These are phyloP conservation scores for Pelvicachromis taeniatus DNA, from an alignment of 2,113 vertebrate genomes.

Conservation along the genomic window DNA sequence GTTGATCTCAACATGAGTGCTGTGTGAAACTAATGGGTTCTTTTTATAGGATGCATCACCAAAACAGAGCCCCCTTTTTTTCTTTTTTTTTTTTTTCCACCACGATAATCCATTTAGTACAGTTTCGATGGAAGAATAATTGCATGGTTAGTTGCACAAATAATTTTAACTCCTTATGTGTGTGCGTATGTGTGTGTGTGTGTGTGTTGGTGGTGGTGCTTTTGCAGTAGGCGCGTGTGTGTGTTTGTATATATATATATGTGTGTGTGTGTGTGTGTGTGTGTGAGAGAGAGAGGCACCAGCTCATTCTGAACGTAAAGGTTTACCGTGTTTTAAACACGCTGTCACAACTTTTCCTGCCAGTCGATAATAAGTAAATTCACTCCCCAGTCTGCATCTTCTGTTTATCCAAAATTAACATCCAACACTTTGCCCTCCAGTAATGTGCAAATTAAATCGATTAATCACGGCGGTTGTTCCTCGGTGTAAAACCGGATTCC, in stretches of 20 bases:
- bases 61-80: neutral
- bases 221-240: neutral
- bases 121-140: neutral
- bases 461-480: conserved; percentile 74
- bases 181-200: neutral
- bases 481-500: conserved; percentile 70
- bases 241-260: neutral
- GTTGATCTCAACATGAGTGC: conserved; percentile 22
- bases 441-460: conserved; percentile 77
- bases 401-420: conserved; percentile 93
- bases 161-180: neutral
- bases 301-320: neutral
- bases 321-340: conserved; percentile 6
- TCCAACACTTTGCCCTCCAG: conserved; percentile 87
- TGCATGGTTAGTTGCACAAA: neutral
- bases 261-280: neutral
- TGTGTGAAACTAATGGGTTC: conserved; percentile 25
- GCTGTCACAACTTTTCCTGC: conserved; percentile 48
- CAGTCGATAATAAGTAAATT: conserved; percentile 85
- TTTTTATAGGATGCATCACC: neutral
- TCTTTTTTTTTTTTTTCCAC: too few relatives aligned
- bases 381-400: conserved; percentile 77
- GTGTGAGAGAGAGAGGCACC: neutral
- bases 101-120: neutral
- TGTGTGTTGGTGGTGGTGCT: neutral